Evolutionary conservation across 2,888 invertebrate genomes (phyloP).

Genomic region (Desoria tigrina): DNA sequence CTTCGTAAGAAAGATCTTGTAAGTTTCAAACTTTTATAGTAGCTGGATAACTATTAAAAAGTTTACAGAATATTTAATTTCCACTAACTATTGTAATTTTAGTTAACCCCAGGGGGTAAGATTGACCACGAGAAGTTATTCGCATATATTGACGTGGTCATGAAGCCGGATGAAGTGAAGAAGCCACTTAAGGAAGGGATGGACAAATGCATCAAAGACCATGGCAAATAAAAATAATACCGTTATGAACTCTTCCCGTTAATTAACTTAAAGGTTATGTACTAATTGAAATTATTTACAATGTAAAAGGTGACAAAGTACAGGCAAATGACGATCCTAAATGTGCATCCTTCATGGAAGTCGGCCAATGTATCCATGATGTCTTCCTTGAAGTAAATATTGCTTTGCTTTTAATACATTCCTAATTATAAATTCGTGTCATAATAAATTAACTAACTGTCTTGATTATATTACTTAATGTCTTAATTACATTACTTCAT

Average conservation of each 20-base stretch:
- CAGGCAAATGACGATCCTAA: conserved; percentile 44
- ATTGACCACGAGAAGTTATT: conserved; percentile 46
- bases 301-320: conserved; percentile 42
- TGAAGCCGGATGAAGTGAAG: conserved; percentile 48
- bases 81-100: neutral
- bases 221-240: conserved; percentile 27
- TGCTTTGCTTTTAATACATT: neutral
- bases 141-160: conserved; percentile 43
- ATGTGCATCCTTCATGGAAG: conserved; percentile 48
- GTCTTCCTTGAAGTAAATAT: conserved; percentile 47
- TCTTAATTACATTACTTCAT: too few species aligned
- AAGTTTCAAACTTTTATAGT: conserved; percentile 10
- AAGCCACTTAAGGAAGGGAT: conserved; percentile 42
- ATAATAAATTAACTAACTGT: too few species aligned
- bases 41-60: conserved; percentile 3
- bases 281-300: neutral
- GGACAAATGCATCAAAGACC: conserved; percentile 48
- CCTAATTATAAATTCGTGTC: too few species aligned
- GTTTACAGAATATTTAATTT: neutral
- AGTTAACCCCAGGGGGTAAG: conserved; percentile 45
- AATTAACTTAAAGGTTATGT: conserved; percentile 6
- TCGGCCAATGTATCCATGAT: conserved; percentile 50
- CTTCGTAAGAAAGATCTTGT: conserved; percentile 49
- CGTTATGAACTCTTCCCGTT: too few species aligned
- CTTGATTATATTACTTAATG: too few species aligned